phyloP scores from a whole-genome alignment of 2,113 vertebrate genomes.

The Scopus umbretta region DNA sequence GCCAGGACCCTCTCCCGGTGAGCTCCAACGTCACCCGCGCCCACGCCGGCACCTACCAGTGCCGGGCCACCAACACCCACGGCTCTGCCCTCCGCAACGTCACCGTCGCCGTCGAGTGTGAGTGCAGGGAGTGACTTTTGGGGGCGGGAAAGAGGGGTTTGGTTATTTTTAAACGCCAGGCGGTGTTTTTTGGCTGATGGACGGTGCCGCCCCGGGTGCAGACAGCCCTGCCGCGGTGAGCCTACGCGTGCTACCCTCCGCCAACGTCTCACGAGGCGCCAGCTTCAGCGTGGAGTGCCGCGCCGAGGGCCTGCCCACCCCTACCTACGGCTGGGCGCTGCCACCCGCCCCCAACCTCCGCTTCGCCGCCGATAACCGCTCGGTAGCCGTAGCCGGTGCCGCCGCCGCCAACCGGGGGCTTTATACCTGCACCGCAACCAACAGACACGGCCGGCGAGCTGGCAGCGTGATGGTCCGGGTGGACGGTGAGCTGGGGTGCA shows the following conservation, averaged over 20 bases:
- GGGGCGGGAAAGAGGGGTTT: rapidly evolving
- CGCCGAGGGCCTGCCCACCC: neutral
- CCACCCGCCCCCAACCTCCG: neutral
- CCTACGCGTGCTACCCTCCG: neutral
- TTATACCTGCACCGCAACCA: neutral
- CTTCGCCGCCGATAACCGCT: neutral
- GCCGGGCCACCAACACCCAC: neutral
- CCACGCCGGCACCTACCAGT: slow-evolving; percentile 1
- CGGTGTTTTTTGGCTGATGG: neutral
- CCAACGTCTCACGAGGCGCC: neutral
- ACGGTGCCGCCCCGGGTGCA: neutral
- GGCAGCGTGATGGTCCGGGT: neutral
- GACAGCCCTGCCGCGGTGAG: neutral
- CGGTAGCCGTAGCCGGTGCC: neutral
- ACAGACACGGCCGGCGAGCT: neutral
- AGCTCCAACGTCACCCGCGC: neutral
- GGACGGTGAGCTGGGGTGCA: neutral
- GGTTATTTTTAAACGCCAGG: neutral
- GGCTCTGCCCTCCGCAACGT: neutral
- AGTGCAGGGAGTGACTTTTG: neutral
- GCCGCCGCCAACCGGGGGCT: neutral
- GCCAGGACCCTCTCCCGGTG: rapidly evolving
- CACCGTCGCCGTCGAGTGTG: neutral
- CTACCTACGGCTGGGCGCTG: neutral
- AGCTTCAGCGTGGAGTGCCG: neutral